Conservation (phyloP, 2,888 invertebrate genomes). For the Erebia ligea region DNA sequence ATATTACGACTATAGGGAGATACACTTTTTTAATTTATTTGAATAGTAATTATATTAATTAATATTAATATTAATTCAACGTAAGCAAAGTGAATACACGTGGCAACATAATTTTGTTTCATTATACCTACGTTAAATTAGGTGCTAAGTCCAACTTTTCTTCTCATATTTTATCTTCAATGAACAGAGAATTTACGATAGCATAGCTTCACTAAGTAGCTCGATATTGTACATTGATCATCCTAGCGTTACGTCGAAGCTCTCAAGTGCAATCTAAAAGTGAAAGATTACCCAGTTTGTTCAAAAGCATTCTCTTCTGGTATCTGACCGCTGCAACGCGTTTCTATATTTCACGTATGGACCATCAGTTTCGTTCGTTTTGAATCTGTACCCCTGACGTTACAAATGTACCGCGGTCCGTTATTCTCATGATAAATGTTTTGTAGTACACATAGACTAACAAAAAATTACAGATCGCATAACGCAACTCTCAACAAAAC, state of each 20-base stretch:
- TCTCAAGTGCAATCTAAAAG: slow-evolving; percentile 14
- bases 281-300: slow-evolving; percentile 15
- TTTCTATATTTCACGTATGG: slow-evolving; percentile 24
- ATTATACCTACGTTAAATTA: no score
- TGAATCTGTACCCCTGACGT: slow-evolving; percentile 23
- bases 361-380: slow-evolving; percentile 18
- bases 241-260: background rate
- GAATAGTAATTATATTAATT: no score
- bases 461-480: no score
- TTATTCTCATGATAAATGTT: slow-evolving; percentile 21
- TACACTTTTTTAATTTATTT: no score
- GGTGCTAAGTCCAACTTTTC: no score
- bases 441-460: background rate
- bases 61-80: no score
- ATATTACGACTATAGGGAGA: no score
- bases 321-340: slow-evolving; percentile 22
- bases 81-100: no score
- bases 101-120: no score
- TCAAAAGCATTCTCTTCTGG: background rate
- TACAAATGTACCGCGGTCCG: slow-evolving; percentile 15
- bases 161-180: no score
- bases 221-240: slow-evolving; percentile 1
- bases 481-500: no score
- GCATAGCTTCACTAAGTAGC: background rate
- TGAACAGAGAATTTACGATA: no score